phyloP scores from a whole-genome alignment of 2,797 vertebrate species.

The Prionace glauca region DNA sequence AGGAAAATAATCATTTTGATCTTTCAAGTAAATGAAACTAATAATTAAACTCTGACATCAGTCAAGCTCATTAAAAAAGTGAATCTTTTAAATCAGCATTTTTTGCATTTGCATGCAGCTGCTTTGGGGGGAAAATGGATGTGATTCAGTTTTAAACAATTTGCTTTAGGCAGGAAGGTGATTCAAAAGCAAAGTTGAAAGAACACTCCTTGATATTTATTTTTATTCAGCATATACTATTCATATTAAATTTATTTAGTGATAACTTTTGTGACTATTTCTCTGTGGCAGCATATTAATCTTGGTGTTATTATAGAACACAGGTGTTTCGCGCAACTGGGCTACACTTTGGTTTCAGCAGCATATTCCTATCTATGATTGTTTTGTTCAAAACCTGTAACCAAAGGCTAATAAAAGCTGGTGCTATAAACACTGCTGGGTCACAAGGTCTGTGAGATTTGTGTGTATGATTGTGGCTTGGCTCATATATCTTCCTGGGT shows the following conservation, averaged over 20 bases:
- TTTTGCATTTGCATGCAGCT: background rate
- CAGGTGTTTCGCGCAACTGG: background rate
- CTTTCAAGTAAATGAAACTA: background rate
- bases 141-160: background rate
- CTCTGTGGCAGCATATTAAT: background rate
- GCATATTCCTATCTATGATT: too few relatives aligned
- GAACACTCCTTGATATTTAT: background rate
- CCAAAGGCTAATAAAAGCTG: too few relatives aligned
- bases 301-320: background rate
- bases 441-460: too few relatives aligned
- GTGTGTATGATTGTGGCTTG: too few relatives aligned
- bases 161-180: background rate
- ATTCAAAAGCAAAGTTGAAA: background rate
- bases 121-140: background rate
- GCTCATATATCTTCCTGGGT: too few relatives aligned
- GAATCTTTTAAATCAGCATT: background rate
- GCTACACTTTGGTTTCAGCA: too few relatives aligned
- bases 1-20: background rate
- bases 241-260: background rate
- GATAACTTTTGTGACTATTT: background rate
- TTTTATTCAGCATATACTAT: background rate
- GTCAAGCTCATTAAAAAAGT: slow-evolving; percentile 5
- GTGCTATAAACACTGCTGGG: too few relatives aligned
- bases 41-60: background rate
- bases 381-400: too few relatives aligned